Conservation (phyloP, 2,888 invertebrate genomes). For the Orthosia gothica region DNA sequence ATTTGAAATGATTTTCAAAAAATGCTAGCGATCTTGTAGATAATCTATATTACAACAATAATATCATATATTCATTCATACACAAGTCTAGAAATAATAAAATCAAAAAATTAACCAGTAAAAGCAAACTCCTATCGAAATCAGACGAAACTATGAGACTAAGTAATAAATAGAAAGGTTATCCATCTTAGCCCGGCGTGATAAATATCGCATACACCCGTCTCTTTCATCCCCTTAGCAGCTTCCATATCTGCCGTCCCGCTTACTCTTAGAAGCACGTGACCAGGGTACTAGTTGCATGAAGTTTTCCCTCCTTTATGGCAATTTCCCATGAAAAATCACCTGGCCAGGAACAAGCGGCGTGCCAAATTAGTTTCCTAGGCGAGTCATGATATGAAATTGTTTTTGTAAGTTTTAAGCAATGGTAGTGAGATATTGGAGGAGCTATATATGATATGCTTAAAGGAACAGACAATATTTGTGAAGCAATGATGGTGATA, state of each 20-base stretch:
- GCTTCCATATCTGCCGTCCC: constrained; percentile 57
- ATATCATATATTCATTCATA: background rate
- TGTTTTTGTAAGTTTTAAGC: constrained; percentile 54
- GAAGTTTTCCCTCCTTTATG: constrained; percentile 83
- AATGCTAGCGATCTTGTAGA: too few species aligned
- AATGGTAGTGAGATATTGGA: background rate
- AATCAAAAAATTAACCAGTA: constrained; percentile 40
- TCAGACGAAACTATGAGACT: constrained; percentile 53
- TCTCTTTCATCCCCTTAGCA: constrained; percentile 64
- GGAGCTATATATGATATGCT: background rate
- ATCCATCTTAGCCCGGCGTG: constrained; percentile 74
- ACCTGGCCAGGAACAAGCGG: constrained; percentile 78
- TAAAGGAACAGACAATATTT: background rate
- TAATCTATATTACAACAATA: background rate
- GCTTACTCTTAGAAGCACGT: constrained; percentile 77
- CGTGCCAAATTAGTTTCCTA: constrained; percentile 79
- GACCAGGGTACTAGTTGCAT: constrained; percentile 82
- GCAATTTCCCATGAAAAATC: constrained; percentile 86
- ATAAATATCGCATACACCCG: constrained; percentile 68
- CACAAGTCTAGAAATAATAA: constrained; percentile 12
- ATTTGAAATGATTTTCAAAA: too few species aligned
- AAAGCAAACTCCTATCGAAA: constrained; percentile 45
- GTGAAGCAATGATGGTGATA: too few species aligned
- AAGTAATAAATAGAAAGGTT: constrained; percentile 73
- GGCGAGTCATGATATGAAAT: constrained; percentile 56